Evolutionary conservation across 2,888 invertebrate species (phyloP).

Genomic region (Mycalesis mineus): DNA sequence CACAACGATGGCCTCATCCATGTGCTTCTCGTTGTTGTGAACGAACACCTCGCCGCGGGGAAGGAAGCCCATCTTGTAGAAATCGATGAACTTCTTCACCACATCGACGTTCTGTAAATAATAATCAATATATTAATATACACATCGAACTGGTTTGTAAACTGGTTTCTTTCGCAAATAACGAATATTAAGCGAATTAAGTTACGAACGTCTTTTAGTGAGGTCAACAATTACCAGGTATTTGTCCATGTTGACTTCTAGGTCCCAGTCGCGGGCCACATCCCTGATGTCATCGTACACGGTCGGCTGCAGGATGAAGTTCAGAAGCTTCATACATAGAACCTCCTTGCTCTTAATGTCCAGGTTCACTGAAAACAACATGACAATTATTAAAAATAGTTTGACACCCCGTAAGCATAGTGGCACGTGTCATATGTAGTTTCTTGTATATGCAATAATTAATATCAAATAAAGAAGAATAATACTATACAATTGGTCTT

Average conservation of each 20-base stretch:
- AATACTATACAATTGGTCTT: too few species aligned
- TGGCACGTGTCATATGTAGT: too few species aligned
- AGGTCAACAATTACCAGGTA: conserved; percentile 61
- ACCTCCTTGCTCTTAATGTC: conserved; percentile 76
- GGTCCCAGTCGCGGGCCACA: conserved; percentile 77
- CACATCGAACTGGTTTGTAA: too few species aligned
- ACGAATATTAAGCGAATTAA: too few species aligned
- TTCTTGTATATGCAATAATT: too few species aligned
- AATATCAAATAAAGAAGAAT: too few species aligned
- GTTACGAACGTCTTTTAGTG: too few species aligned
- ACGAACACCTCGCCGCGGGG: conserved; percentile 80
- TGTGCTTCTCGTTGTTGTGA: conserved; percentile 78
- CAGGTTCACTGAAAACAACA: conserved; percentile 59
- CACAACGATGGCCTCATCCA: conserved; percentile 80
- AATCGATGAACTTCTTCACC: conserved; percentile 77
- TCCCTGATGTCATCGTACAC: conserved; percentile 78
- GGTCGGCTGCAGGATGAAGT: conserved; percentile 80
- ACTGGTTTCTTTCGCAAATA: too few species aligned
- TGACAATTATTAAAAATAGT: too few species aligned
- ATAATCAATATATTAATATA: too few species aligned
- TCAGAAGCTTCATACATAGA: conserved; percentile 77
- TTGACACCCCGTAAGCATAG: too few species aligned
- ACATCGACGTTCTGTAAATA: conserved; percentile 72
- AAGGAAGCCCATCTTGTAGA: conserved; percentile 77
- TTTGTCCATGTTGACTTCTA: conserved; percentile 78